These are phyloP conservation scores for Camponotus pennsylvanicus DNA, from an alignment of 1,140 invertebrate genomes.

Conservation along the genomic window DNA sequence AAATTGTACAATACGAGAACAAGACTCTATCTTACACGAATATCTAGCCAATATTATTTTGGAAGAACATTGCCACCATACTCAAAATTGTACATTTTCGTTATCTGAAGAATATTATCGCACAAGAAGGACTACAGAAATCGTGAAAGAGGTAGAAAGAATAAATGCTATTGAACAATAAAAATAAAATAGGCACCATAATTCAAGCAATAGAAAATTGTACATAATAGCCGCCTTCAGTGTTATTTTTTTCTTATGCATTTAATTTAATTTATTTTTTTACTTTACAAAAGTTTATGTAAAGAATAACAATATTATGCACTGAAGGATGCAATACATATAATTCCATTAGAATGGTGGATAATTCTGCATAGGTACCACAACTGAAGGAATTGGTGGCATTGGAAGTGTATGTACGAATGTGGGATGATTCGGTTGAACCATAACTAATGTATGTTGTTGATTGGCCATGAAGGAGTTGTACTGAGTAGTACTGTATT, in stretches of 20 bases:
- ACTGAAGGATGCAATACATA: constrained; percentile 61
- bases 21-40: constrained; percentile 53
- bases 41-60: constrained; percentile 44
- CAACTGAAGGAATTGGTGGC: constrained; percentile 68
- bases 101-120: constrained; percentile 28
- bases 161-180: constrained; percentile 75
- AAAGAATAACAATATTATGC: constrained; percentile 62
- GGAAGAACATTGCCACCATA: constrained; percentile 65
- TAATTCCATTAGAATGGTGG: constrained; percentile 74
- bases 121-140: constrained; percentile 65
- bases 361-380: constrained; percentile 72
- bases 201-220: constrained; percentile 80
- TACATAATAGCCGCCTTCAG: constrained; percentile 73
- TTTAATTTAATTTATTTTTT: constrained; percentile 67
- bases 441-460: constrained; percentile 75
- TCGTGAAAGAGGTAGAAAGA: constrained; percentile 65
- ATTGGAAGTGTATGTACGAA: constrained; percentile 74
- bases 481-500: constrained; percentile 76
- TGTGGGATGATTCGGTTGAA: constrained; percentile 71
- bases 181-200: constrained; percentile 80
- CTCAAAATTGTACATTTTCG: constrained; percentile 30
- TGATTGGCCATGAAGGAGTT: constrained; percentile 77
- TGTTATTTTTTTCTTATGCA: constrained; percentile 75
- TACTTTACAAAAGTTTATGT: constrained; percentile 67
- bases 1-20: constrained; percentile 60